Percentiles rank a stretch among this genome's conserved stretches.
phyloP scores from a whole-genome alignment of 2,797 vertebrate genomes.

The Serranus cabrilla region DNA sequence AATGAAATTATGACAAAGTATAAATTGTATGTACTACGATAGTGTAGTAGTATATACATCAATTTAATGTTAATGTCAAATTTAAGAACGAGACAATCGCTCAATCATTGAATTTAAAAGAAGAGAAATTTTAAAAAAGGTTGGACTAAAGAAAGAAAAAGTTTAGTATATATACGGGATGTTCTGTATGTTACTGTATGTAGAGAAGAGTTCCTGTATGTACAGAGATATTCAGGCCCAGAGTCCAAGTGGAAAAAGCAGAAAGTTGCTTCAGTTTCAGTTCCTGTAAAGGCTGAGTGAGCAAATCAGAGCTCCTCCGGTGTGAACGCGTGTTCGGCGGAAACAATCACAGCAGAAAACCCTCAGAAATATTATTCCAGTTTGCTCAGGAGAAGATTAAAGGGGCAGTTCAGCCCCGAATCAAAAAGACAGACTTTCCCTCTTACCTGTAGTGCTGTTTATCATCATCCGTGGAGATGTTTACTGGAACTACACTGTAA shows the following conservation, averaged over 20 bases:
- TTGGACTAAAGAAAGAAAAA: constrained; percentile 71
- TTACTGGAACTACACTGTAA: too few species aligned
- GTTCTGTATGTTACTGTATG: constrained; percentile 78
- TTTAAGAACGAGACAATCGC: constrained; percentile 89
- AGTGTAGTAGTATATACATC: constrained; percentile 78
- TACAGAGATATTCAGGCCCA: constrained; percentile 37
- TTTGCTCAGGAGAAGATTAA: constrained; percentile 28
- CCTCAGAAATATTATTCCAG: constrained; percentile 35
- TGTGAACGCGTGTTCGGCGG: constrained; percentile 25
- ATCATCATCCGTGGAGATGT: too few species aligned
- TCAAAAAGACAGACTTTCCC: too few species aligned
- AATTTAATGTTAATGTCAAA: constrained; percentile 82
- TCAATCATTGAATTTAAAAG: constrained; percentile 78
- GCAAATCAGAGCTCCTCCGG: background rate
- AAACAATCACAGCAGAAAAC: constrained; percentile 53
- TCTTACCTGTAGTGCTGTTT: too few species aligned
- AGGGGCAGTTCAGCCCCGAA: too few species aligned
- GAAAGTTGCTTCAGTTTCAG: constrained; percentile 20
- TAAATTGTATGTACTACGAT: constrained; percentile 81
- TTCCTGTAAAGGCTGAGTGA: constrained; percentile 22
- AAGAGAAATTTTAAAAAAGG: constrained; percentile 70
- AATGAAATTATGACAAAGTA: constrained; percentile 86
- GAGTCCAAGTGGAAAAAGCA: constrained; percentile 31
- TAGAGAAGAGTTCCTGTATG: constrained; percentile 54
- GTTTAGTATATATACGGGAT: constrained; percentile 78